phyloP scores from a whole-genome alignment of 2,797 vertebrate species.

The Sebastes hopkinsi region DNA sequence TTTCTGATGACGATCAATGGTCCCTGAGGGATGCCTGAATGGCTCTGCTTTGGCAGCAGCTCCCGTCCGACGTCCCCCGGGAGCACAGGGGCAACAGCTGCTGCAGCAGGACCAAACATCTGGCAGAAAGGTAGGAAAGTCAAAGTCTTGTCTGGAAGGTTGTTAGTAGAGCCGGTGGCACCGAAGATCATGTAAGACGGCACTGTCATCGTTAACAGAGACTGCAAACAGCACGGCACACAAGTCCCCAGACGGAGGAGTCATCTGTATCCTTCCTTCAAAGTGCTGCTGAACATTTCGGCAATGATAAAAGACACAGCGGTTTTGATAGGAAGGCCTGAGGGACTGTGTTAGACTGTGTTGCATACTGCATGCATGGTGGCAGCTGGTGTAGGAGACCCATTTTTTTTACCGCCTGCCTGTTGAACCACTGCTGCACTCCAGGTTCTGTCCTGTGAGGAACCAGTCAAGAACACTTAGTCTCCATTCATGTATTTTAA shows the following conservation, averaged over 20 bases:
- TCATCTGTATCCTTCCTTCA: constrained; percentile 54
- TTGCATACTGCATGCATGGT: constrained; percentile 36
- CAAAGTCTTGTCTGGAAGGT: constrained; percentile 55
- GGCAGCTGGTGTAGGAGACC: constrained; percentile 12
- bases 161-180: constrained; percentile 36
- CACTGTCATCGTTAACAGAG: constrained; percentile 46
- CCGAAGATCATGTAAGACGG: constrained; percentile 37
- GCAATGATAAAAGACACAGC: constrained; percentile 52
- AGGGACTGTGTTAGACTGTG: constrained; percentile 34
- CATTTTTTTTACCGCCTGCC: constrained; percentile 20
- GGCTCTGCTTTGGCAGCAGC: constrained; percentile 57
- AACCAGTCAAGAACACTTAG: background rate
- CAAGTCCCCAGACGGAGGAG: constrained; percentile 36
- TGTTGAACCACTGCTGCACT: constrained; percentile 23
- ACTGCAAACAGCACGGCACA: constrained; percentile 35
- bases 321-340: constrained; percentile 52
- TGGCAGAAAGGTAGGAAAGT: constrained; percentile 67
- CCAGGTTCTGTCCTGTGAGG: background rate
- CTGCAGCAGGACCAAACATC: constrained; percentile 64
- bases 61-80: constrained; percentile 21
- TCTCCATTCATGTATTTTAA: background rate
- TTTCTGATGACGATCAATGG: constrained; percentile 64
- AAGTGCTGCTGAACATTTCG: constrained; percentile 51
- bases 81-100: constrained; percentile 65
- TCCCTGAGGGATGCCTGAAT: constrained; percentile 55